phyloP scores from a whole-genome alignment of 2,113 vertebrate species.

The Gobius niger region DNA sequence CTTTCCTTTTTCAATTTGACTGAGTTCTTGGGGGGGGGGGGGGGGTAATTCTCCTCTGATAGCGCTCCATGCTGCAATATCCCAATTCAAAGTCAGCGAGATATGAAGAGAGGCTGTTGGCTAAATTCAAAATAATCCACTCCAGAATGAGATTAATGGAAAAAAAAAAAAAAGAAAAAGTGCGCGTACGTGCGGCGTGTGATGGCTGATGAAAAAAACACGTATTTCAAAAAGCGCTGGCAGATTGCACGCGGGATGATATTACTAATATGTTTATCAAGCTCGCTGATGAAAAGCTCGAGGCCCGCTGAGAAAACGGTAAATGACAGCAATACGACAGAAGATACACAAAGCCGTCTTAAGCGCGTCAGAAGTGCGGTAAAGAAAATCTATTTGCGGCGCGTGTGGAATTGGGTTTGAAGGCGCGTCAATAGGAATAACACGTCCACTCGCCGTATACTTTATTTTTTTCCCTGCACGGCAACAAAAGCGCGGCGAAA shows the following conservation, averaged over 20 bases:
- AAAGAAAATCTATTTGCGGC: constrained; percentile 39
- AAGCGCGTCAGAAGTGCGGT: constrained; percentile 22
- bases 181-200: constrained; percentile 10
- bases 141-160: constrained; percentile 66
- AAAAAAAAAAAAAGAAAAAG: constrained; percentile 7
- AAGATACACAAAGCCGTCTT: constrained; percentile 26
- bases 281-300: constrained; percentile 32
- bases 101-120: constrained; percentile 54
- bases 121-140: constrained; percentile 72
- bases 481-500: constrained; percentile 36
- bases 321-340: constrained; percentile 32
- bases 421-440: constrained; percentile 37
- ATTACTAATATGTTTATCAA: constrained; percentile 48
- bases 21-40: constrained; percentile 47
- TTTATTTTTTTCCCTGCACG: constrained; percentile 21
- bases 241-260: constrained; percentile 28
- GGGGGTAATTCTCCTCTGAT: constrained; percentile 64
- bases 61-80: constrained; percentile 57
- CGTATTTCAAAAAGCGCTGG: constrained; percentile 39
- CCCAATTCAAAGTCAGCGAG: constrained; percentile 66
- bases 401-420: constrained; percentile 38
- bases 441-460: neutral
- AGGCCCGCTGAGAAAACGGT: constrained; percentile 24
- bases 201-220: constrained; percentile 43
- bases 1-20: neutral